Evolutionary conservation across 1,140 invertebrate genomes (phyloP).

Genomic region (Paraescarpia echinospica): DNA sequence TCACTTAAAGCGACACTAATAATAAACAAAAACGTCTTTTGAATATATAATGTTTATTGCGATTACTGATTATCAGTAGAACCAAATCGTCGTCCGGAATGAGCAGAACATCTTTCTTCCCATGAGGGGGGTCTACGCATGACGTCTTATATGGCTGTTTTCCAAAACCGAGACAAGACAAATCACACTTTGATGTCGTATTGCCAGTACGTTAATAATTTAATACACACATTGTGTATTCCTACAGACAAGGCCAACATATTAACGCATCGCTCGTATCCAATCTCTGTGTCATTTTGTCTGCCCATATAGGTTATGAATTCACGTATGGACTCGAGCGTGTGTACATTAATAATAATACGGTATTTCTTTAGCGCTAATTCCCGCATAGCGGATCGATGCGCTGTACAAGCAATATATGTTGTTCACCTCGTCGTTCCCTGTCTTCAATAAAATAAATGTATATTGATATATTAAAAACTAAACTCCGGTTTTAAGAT

Average conservation of each 20-base stretch:
- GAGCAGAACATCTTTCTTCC: background rate
- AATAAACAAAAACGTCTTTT: background rate
- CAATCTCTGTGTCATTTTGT: background rate
- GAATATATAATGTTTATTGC: background rate
- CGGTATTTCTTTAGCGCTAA: too few relatives aligned
- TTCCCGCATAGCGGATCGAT: too few relatives aligned
- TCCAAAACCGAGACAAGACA: background rate
- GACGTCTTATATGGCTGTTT: background rate
- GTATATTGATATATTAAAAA: too few relatives aligned
- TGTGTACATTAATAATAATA: too few relatives aligned
- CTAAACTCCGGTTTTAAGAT: too few relatives aligned
- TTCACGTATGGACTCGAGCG: too few relatives aligned
- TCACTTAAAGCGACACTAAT: background rate
- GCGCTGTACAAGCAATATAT: too few relatives aligned
- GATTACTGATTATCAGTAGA: background rate
- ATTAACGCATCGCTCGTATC: background rate
- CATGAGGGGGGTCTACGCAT: too few relatives aligned
- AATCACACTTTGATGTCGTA: background rate
- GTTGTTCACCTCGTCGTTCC: too few relatives aligned
- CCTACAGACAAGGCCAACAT: background rate
- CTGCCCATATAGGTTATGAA: background rate
- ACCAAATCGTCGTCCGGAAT: background rate
- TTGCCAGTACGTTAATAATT: background rate
- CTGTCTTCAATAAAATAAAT: too few relatives aligned
- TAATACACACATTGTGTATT: too few relatives aligned